phyloP scores from a whole-genome alignment of 2,113 vertebrate species.

The Rhynchomys soricoides region DNA sequence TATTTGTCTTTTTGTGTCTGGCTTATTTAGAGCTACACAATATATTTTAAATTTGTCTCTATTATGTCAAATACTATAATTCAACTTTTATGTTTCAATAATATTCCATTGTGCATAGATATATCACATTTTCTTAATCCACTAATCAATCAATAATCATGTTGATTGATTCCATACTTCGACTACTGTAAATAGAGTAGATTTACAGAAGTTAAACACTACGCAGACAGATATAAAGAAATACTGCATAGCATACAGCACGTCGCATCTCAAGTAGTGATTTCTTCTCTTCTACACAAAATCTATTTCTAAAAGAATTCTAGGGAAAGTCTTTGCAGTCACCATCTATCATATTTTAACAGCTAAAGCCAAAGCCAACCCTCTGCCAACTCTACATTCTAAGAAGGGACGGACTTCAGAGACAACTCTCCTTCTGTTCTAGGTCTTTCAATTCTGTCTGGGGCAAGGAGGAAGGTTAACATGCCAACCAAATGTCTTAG shows the following conservation, averaged over 20 bases:
- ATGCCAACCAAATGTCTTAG: neutral
- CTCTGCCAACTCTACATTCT: neutral
- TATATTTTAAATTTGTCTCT: neutral
- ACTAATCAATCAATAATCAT: neutral
- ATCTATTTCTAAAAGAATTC: neutral
- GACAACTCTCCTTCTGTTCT: neutral
- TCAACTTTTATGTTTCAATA: neutral
- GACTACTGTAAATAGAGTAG: neutral
- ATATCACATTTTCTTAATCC: neutral
- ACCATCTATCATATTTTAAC: constrained; percentile 21
- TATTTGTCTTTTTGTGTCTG: neutral
- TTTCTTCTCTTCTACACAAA: constrained; percentile 29
- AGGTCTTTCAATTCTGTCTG: neutral
- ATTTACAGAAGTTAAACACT: neutral
- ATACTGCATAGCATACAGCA: constrained; percentile 45
- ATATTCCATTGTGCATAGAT: neutral
- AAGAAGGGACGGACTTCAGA: neutral
- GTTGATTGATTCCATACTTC: neutral
- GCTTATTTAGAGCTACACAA: neutral
- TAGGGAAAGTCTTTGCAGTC: neutral
- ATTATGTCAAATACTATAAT: neutral
- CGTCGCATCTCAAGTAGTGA: constrained; percentile 68
- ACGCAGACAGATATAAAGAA: neutral
- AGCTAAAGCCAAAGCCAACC: neutral
- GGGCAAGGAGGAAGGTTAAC: neutral